These are phyloP conservation scores for Acanthopagrus latus DNA, from an alignment of 2,797 vertebrate genomes.

Conservation along the genomic window DNA sequence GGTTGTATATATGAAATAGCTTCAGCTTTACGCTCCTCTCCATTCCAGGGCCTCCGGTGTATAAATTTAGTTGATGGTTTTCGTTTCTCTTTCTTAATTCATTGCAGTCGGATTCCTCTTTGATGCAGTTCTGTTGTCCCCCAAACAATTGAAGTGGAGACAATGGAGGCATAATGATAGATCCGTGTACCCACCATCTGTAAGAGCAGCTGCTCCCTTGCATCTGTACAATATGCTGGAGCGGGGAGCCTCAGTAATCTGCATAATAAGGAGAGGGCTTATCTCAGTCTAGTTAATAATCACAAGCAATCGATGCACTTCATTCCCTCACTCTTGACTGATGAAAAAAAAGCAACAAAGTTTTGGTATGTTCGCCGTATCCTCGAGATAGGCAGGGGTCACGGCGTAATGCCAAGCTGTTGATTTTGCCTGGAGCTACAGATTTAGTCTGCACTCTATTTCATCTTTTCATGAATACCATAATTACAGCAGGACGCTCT, in stretches of 20 bases:
- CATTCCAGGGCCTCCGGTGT: slow-evolving; percentile 87
- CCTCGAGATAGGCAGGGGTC: slow-evolving; percentile 88
- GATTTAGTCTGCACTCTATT: slow-evolving; percentile 83
- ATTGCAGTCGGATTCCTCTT: slow-evolving; percentile 93
- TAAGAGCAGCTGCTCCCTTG: slow-evolving; percentile 99
- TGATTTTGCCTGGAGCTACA: slow-evolving; percentile 88
- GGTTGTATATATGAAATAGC: slow-evolving; percentile 81
- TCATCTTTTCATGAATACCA: slow-evolving; percentile 86
- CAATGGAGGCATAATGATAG: slow-evolving; percentile 99
- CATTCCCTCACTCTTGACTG: slow-evolving; percentile 94
- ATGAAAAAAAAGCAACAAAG: slow-evolving; percentile 82
- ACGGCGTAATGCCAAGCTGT: slow-evolving; percentile 85
- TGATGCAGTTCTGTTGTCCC: slow-evolving; percentile 91
- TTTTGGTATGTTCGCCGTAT: slow-evolving; percentile 88
- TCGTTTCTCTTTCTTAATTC: slow-evolving; percentile 90
- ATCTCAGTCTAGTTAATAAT: slow-evolving; percentile 99
- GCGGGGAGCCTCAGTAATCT: slow-evolving; percentile 99
- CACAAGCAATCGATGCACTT: slow-evolving; percentile 97
- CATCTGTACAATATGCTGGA: slow-evolving; percentile 99
- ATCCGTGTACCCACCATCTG: slow-evolving; percentile 99
- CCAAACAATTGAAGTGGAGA: slow-evolving; percentile 95
- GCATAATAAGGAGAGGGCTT: slow-evolving; percentile 99
- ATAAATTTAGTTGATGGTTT: slow-evolving; percentile 89
- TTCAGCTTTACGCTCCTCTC: slow-evolving; percentile 84
- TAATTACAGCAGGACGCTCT: slow-evolving; percentile 78